Base-by-base conservation (phyloP, 2,888 invertebrate species). In the Acronicta alni region DNA sequence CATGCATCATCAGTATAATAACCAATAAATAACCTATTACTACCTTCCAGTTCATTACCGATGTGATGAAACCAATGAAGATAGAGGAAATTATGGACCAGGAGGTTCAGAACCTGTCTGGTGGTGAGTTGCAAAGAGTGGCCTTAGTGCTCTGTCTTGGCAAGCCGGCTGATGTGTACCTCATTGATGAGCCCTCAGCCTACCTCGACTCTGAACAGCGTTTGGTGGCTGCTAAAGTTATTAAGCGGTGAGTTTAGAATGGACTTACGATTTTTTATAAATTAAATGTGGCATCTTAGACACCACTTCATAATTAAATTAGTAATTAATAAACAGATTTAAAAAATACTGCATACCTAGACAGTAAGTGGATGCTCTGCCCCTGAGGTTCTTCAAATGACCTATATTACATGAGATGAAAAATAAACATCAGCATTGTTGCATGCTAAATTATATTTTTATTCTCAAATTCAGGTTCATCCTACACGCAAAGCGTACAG, bases 131-230 rank as follows among this genome's bases (percentile, higher is more conserved):
- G 95, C 99, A 99, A 92, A 96, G 99, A 83, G 99, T 99, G 18
- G 99, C 99, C 0, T 90, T 99, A 86, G 97, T 98, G 54, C 95
- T 99, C 16, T 99, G 99, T 84, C 95, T 99, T 17, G 99, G 99
- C 46, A 99, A 99, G 90, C 99, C 99, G 0, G 99, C 99, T 0
- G 99, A 99, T 91, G 99, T 99, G 4, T 99, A 99, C 91, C 96
- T 99, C 18, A 98, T 99, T 79, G 99, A 99, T 86, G 99, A 99
- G 92, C 99, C 99, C 0, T 99, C 99, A 14, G 99, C 99, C 44
- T 99, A 99, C 91, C 95, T 99, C 67, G 99, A 99, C 92, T 99
- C 99, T 4, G 99, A 99, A 87, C 99, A 99, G 93, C 99, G 99
- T 98, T 95, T 99, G 54, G 98, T 99, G 60, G 99, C 99, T 65